Evolutionary conservation across 1,140 invertebrate species (phyloP).

Genomic region (Eupeodes corollae): DNA sequence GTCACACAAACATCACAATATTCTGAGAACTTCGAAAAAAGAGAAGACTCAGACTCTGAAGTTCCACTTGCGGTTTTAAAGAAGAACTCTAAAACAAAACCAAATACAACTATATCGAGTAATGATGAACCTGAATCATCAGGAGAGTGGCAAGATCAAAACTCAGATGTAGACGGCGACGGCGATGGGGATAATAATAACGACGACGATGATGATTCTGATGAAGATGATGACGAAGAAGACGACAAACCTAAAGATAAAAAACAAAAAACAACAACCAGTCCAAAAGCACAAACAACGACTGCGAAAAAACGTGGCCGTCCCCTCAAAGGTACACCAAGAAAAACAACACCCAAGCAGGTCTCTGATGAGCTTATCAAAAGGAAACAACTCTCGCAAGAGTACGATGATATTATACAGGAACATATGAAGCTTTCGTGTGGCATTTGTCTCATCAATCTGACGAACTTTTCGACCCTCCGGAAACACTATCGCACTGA

Average conservation of each 20-base stretch:
- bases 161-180: not conserved
- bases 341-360: not conserved
- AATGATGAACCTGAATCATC: too few relatives aligned
- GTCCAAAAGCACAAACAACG: not conserved
- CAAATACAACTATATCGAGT: too few relatives aligned
- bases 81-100: too few relatives aligned
- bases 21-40: too few relatives aligned
- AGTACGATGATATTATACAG: constrained; percentile 20
- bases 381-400: constrained; percentile 6
- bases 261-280: not conserved
- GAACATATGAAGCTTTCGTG: constrained; percentile 20
- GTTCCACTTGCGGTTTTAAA: too few relatives aligned
- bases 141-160: too few relatives aligned
- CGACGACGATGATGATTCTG: not conserved
- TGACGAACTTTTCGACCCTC: constrained; percentile 17
- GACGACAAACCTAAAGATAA: not conserved
- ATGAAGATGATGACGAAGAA: not conserved
- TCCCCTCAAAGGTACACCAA: too few relatives aligned
- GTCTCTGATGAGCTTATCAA: constrained; percentile 12
- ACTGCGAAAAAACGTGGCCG: constrained; percentile 5
- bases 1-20: too few relatives aligned
- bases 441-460: constrained; percentile 11
- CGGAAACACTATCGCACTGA: constrained; percentile 13
- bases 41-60: too few relatives aligned
- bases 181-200: constrained; percentile 4